A percentile compares a stretch with the other conserved stretches of the same genome.
These are phyloP conservation scores for Hippocampus abdominalis DNA, from an alignment of 2,113 vertebrate genomes.

Conservation along the genomic window DNA sequence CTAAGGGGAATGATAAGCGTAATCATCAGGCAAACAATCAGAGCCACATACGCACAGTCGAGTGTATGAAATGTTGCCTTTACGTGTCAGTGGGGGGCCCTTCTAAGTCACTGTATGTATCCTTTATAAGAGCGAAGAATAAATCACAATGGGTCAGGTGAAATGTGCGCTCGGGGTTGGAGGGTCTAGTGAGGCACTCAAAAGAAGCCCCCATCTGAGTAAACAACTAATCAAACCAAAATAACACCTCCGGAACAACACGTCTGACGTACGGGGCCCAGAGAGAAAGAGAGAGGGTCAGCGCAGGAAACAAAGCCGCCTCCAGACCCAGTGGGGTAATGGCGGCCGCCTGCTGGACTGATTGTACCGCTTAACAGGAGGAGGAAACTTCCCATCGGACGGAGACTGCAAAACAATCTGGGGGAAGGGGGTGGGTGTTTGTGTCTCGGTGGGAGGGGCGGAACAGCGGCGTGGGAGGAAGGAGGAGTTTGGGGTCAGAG, in stretches of 20 bases:
- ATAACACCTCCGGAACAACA: slow-evolving; percentile 62
- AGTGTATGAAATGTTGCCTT: not conserved
- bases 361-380: slow-evolving; percentile 64
- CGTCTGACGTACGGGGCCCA: slow-evolving; percentile 22
- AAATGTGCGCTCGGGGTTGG: slow-evolving; percentile 33
- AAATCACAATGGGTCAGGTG: slow-evolving; percentile 31
- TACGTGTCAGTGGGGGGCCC: not conserved
- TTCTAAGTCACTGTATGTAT: not conserved
- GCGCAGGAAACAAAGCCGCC: slow-evolving; percentile 64
- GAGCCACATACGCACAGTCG: no score
- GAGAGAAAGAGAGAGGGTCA: slow-evolving; percentile 40
- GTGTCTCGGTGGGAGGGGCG: slow-evolving; percentile 38
- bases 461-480: slow-evolving; percentile 40
- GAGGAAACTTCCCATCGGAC: slow-evolving; percentile 70
- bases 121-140: slow-evolving; percentile 27
- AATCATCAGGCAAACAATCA: no score
- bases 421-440: slow-evolving; percentile 24
- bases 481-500: slow-evolving; percentile 1
- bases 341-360: slow-evolving; percentile 54
- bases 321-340: slow-evolving; percentile 62
- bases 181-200: slow-evolving; percentile 36
- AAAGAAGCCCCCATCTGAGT: slow-evolving; percentile 67
- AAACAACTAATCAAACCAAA: slow-evolving; percentile 74
- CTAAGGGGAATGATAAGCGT: no score
- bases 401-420: slow-evolving; percentile 60